A percentile compares a stretch with the other conserved stretches of the same genome.
Conservation (phyloP, 1,140 invertebrate species). For the Hetaerina americana region DNA sequence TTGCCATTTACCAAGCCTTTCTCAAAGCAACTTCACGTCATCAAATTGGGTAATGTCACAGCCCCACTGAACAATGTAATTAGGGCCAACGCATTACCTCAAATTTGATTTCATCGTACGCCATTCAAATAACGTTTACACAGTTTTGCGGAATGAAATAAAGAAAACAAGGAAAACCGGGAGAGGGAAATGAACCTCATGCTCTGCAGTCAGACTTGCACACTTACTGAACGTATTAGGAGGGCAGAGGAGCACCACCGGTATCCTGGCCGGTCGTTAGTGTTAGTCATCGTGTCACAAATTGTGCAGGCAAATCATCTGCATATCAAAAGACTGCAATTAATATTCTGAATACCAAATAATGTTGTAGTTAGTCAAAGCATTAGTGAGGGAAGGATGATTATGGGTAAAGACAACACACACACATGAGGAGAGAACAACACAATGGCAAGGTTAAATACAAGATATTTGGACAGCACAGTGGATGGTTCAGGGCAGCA, state of each 20-base stretch:
- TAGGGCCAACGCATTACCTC: too few species aligned
- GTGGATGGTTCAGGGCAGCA: too few species aligned
- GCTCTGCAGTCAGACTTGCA: neutral
- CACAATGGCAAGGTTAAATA: neutral
- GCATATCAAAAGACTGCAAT: slow-evolving; percentile 2
- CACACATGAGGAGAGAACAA: neutral
- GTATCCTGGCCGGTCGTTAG: slow-evolving; percentile 9
- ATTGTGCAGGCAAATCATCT: slow-evolving; percentile 13
- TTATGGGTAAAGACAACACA: neutral
- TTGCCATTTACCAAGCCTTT: neutral
- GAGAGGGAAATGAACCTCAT: neutral
- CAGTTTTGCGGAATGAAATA: too few species aligned
- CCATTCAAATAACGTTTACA: too few species aligned
- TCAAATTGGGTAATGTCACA: too few species aligned
- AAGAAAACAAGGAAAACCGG: neutral
- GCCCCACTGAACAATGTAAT: too few species aligned
- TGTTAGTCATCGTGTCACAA: slow-evolving; percentile 15
- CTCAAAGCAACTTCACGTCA: too few species aligned
- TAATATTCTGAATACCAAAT: neutral
- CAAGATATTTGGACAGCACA: neutral
- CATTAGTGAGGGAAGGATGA: neutral
- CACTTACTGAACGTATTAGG: slow-evolving; percentile 13
- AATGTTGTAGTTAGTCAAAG: neutral
- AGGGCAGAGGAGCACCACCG: slow-evolving; percentile 6
- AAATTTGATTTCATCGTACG: too few species aligned